These are phyloP conservation scores for Marronus borbonicus DNA, from an alignment of 2,888 invertebrate species.

Conservation along the genomic window DNA sequence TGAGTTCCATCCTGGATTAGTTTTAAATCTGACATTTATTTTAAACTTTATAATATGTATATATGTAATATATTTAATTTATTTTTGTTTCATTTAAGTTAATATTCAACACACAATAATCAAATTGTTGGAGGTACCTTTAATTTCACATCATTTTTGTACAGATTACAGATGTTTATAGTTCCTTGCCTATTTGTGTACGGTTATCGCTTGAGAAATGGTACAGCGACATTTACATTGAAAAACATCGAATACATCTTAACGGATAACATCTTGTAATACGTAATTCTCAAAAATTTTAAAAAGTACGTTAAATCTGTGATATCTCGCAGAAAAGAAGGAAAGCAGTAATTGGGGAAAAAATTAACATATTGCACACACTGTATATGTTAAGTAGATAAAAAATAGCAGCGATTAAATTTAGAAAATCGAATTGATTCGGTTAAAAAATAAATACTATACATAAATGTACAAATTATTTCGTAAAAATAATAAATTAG, in stretches of 20 bases:
- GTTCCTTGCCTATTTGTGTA: not conserved
- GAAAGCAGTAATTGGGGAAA: constrained; percentile 53
- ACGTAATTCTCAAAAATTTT: constrained; percentile 10
- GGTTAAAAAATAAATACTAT: constrained; percentile 67
- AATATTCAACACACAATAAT: constrained; percentile 13
- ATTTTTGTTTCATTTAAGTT: constrained; percentile 15
- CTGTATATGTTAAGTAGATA: constrained; percentile 60
- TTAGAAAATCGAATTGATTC: constrained; percentile 34
- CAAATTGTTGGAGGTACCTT: constrained; percentile 23
- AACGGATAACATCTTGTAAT: constrained; percentile 59
- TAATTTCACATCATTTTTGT: constrained; percentile 17
- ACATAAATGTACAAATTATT: constrained; percentile 67
- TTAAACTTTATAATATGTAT: constrained; percentile 17
- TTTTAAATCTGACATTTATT: constrained; percentile 47
- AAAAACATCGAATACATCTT: constrained; percentile 59
- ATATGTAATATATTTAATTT: constrained; percentile 32
- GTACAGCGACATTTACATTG: constrained; percentile 58
- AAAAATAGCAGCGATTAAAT: constrained; percentile 55
- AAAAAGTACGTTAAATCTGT: too few species aligned
- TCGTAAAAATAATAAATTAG: constrained; percentile 61
- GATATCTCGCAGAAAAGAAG: too few species aligned
- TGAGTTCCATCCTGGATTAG: constrained; percentile 62
- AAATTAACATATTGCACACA: constrained; percentile 65
- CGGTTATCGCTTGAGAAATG: constrained; percentile 12
- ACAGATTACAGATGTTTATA: constrained; percentile 12